Evolutionary conservation across 1,140 invertebrate species (phyloP), one percentile per base, ranked within the genome.

Genomic region (Brevipalpus yothersi): DNA sequence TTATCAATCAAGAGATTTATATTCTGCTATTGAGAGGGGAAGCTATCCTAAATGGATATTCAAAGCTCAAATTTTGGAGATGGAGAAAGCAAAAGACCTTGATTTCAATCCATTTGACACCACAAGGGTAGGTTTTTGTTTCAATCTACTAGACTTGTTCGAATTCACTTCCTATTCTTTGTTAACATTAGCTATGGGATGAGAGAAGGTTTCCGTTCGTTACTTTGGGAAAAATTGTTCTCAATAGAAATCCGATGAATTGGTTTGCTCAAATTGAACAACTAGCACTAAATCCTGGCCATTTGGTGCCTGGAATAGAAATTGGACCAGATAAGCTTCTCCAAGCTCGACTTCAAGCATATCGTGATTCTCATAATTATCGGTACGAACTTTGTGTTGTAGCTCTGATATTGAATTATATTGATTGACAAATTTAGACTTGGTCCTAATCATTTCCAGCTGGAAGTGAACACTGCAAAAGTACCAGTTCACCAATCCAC

Each of bases 181-280:
- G 4, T 58, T 47, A 57, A 10, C 39, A 4, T 39, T 58, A 79
- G 77, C 68, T 92, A 11, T 95, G 91, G 91, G 80, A 88, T 0
- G 90, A 95, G 56, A 71, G 73, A 23, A 83, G 93, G 11, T 95
- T 75, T 70, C 92, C 93, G 11, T 73, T 96, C 55, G 89, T 91
- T 59, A 81, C 80, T 2, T 89, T 95, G 1, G 93, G 93, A 1
- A 82, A 82, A 71, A 68, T 98, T 64, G 82, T 87, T 0, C 75
- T 97, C 40, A 80, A 93, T 70, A 75, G 79, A 53, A 93, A 93
- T 70, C 85, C 91, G 1, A 79, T 78, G 61, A 95, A 94, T 69
- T 93, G 91, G 71, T 93, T 92, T 71, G 79, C 86, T 51, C 87
- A 79, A 65, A 72, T 96, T 9, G 93, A 97, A 71, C 93, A 97